Conservation (phyloP, 2,113 vertebrate genomes). For the Pteruthius melanotis region DNA sequence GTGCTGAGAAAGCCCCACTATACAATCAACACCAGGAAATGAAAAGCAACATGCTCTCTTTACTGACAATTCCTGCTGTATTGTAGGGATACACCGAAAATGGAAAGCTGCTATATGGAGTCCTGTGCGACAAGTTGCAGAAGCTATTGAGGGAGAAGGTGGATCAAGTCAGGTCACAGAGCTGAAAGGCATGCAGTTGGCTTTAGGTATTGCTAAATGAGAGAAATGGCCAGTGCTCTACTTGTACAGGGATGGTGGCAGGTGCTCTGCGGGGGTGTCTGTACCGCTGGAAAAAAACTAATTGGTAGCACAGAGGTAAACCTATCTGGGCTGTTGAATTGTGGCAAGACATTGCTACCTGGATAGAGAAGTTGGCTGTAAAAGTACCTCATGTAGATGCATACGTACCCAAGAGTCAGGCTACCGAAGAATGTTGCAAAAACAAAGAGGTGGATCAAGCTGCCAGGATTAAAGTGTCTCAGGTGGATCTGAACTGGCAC, state of each 20-base stretch:
- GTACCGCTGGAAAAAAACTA: neutral
- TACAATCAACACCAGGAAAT: neutral
- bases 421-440: accelerated
- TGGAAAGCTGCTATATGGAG: too few relatives aligned
- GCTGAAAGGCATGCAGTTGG: too few relatives aligned
- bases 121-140: too few relatives aligned
- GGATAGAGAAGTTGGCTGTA: neutral
- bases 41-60: neutral
- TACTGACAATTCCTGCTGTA: too few relatives aligned
- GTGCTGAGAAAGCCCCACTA: neutral
- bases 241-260: neutral
- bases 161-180: too few relatives aligned
- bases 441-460: neutral
- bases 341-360: neutral
- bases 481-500: neutral
- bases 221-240: too few relatives aligned
- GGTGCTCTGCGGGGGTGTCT: neutral
- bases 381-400: neutral
- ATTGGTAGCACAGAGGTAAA: neutral
- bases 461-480: neutral
- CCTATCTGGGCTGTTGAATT: neutral
- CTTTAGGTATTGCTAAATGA: too few relatives aligned
- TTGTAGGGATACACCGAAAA: too few relatives aligned
- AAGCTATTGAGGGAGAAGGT: too few relatives aligned
- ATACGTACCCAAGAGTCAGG: neutral